Base-by-base conservation (phyloP, 2,888 invertebrate species). In the Hirtodrosophila alboralis region DNA sequence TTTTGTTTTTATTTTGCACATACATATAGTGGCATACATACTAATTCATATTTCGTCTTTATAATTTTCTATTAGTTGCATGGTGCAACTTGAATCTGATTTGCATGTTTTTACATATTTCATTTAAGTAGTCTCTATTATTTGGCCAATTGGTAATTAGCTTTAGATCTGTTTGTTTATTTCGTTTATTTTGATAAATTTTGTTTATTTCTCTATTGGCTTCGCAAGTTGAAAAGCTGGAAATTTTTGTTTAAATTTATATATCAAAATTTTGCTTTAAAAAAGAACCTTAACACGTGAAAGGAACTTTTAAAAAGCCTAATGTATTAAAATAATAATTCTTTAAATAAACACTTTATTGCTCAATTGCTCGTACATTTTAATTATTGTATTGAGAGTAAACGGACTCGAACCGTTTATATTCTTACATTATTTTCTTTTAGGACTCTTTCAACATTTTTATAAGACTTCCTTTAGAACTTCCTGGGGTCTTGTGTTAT, bases 1-100 rank as follows among this genome's bases (percentile, higher is more conserved):
- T 74, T 75, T 81, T 33, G 61, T 60, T 75, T 85, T 83, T 81
- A 65, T 75, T 83, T 33, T 72, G 71, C 74, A 72, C 81, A 85
- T 69, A 74, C 64, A 74, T 78, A 41, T 69, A 69, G 36, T 60
- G 54, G 66, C 72, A 68, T 72, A 79, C 79, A 78, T 64, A 84
- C 85, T 79, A 79, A 72, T 84, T 85, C 79, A 78, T 85, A 75
- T 26, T 49, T 77, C 61, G 31, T 58, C 28, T 61, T 66, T 61
- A 36, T 67, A 52, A 38, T 62, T 61, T 67, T 74, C 67, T 65
- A 64, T 72, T 68, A 66, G 54, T 60, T 60, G 51, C 36, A 61
- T n/a, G n/a, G n/a, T n/a, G n/a, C n/a, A n/a, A n/a, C n/a, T n/a
- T n/a, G n/a, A n/a, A n/a, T 61, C 53, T 60, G 49, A 14, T 63